These are phyloP conservation scores for Scrobipalpa costella DNA, from an alignment of 2,888 invertebrate species.

Conservation along the genomic window DNA sequence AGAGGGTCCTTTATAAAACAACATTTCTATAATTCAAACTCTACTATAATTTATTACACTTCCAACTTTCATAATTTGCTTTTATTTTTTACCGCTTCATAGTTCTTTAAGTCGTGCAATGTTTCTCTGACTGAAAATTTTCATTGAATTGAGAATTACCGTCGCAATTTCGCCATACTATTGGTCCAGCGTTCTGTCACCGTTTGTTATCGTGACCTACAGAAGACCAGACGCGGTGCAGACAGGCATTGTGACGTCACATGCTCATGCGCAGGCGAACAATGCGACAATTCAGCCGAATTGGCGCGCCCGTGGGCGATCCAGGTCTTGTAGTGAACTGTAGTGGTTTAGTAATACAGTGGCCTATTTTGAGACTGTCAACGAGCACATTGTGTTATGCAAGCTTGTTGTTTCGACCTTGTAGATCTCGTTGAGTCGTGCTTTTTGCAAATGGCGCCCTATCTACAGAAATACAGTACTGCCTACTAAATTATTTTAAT, in stretches of 20 bases:
- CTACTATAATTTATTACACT: too few relatives aligned
- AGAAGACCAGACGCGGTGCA: conserved; percentile 64
- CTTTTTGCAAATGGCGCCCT: neutral
- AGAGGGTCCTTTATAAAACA: too few relatives aligned
- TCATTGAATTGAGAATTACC: neutral
- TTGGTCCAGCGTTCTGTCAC: conserved; percentile 8
- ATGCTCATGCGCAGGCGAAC: conserved; percentile 63
- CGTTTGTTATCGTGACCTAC: conserved; percentile 13
- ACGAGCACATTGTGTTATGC: conserved; percentile 3
- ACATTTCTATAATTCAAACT: too few relatives aligned
- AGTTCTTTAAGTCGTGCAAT: too few relatives aligned
- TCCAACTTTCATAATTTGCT: too few relatives aligned
- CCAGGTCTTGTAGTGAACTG: conserved; percentile 8
- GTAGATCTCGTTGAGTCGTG: neutral
- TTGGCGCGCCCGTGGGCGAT: conserved; percentile 68
- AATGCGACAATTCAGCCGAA: conserved; percentile 74
- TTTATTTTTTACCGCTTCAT: too few relatives aligned
- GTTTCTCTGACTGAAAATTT: too few relatives aligned
- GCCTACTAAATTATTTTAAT: neutral
- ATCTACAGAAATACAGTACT: neutral
- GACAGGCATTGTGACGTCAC: conserved; percentile 73
- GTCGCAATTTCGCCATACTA: neutral
- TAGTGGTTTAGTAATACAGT: conserved; percentile 11
- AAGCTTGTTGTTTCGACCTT: conserved; percentile 3
- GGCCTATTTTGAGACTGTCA: conserved; percentile 26